Evolutionary conservation across 2,113 vertebrate genomes (phyloP), one percentile per base, ranked within the genome.

Genomic region (Diadophis punctatus): DNA sequence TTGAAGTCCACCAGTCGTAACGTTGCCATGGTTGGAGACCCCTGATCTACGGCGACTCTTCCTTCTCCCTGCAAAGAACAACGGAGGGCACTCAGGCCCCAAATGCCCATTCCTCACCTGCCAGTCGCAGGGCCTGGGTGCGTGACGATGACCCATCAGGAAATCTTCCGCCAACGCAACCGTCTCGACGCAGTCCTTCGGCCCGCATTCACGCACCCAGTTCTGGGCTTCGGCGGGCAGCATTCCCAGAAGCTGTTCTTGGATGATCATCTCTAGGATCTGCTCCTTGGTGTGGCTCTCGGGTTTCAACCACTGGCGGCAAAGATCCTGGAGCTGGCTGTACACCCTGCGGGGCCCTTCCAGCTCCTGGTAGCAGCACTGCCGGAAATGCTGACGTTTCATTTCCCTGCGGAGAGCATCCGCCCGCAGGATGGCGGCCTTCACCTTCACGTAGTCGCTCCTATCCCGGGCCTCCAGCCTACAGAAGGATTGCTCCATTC

Each of bases 271-370:
- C 85, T 93, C 92, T 27, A 91, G 6, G 8, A 90, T 93, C 20
- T 90, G 85, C 30, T 91, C 89, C 92, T 90, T 91, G 25, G 84
- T 56, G 46, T 60, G 89, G 7, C 14, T 55, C 3, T 92, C 92
- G 0, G 92, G 92, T 12, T 92, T 92, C 92, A 92, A 18, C 92
- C 92, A 92, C n/a, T 92, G 92, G 3, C 92, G 92, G 11, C 92
- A 92, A 4, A 92, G 92, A 2, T 92, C 92, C 88, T 86, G 74
- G 8, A 92, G 92, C 0, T 60, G 88, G 53, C 46, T 11, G 9
- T 92, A 92, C 60, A 60, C 48, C 43, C 53, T 3, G 0, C 92
- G 92, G 3, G 92, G 92, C 12, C 92, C 92, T 43, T 92, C 91
- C 0, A 53, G 9, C 46, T 90, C 92, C 49, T 93, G 89, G 85